These are phyloP conservation scores for Osedax frankpressi DNA, from an alignment of 2,888 invertebrate species.

Conservation along the genomic window DNA sequence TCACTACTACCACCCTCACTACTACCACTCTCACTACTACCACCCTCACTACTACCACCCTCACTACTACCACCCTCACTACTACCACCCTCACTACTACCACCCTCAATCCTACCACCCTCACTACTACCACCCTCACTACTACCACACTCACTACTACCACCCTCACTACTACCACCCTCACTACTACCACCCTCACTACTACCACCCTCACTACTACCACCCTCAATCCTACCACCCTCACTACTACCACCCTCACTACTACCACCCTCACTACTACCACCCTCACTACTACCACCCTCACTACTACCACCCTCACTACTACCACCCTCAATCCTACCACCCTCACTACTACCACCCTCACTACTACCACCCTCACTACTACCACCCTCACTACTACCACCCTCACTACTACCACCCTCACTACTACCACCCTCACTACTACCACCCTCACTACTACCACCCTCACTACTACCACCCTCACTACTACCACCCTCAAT, in stretches of 20 bases:
- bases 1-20: conserved; percentile 21
- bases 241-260: conserved; percentile 24
- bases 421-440: conserved; percentile 23
- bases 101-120: conserved; percentile 26
- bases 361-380: conserved; percentile 24
- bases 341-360: conserved; percentile 27
- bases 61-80: conserved; percentile 20
- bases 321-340: conserved; percentile 23
- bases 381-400: conserved; percentile 23
- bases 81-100: conserved; percentile 10
- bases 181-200: conserved; percentile 26
- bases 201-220: conserved; percentile 24
- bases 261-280: conserved; percentile 27
- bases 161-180: conserved; percentile 25
- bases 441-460: conserved; percentile 23
- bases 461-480: conserved; percentile 17
- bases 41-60: conserved; percentile 23
- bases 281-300: conserved; percentile 23
- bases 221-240: conserved; percentile 27
- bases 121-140: conserved; percentile 25
- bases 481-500: not conserved
- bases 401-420: conserved; percentile 21
- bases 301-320: conserved; percentile 27
- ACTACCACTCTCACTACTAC: conserved; percentile 22
- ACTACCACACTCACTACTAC: conserved; percentile 26